phyloP scores from a whole-genome alignment of 2,888 invertebrate species.

The Hipparchia semele region DNA sequence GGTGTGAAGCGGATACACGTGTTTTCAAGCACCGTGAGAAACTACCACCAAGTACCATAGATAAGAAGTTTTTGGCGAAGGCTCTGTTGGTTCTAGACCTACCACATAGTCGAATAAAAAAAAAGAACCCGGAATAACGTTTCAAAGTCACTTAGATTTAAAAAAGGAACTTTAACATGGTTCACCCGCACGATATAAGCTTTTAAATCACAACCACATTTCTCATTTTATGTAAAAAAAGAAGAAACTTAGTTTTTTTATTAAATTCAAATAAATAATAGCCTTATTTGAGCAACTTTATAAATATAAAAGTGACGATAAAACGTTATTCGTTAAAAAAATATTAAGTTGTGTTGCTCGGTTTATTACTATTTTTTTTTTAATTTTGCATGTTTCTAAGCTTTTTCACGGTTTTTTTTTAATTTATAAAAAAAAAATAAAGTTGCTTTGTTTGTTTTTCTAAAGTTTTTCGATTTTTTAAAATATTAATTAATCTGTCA shows the following conservation, averaged over 20 bases:
- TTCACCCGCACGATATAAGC: slow-evolving; percentile 50
- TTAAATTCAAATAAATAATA: slow-evolving; percentile 46
- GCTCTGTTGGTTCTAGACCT: background rate
- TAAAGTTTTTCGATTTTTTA: too few species aligned
- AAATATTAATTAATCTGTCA: too few species aligned
- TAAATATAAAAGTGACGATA: slow-evolving; percentile 63
- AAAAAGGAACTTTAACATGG: slow-evolving; percentile 66
- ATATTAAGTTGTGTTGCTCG: background rate
- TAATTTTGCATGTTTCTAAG: background rate
- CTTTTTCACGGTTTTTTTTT: background rate
- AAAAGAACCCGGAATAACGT: slow-evolving; percentile 66
- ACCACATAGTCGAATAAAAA: slow-evolving; percentile 2
- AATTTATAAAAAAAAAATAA: too few species aligned
- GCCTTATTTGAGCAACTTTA: slow-evolving; percentile 75
- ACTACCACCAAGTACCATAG: background rate
- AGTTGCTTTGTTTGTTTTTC: too few species aligned
- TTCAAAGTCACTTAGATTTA: slow-evolving; percentile 62
- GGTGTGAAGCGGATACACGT: background rate
- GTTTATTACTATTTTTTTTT: too few species aligned
- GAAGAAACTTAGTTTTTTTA: slow-evolving; percentile 48
- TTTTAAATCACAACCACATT: slow-evolving; percentile 76
- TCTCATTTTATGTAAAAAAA: slow-evolving; percentile 52
- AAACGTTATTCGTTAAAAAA: slow-evolving; percentile 67
- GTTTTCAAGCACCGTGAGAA: background rate
- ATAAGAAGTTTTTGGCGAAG: background rate